Evolutionary conservation across 2,113 vertebrate species (phyloP), one percentile per base, ranked within the genome.

Genomic region (Neodontobutis hainanensis): DNA sequence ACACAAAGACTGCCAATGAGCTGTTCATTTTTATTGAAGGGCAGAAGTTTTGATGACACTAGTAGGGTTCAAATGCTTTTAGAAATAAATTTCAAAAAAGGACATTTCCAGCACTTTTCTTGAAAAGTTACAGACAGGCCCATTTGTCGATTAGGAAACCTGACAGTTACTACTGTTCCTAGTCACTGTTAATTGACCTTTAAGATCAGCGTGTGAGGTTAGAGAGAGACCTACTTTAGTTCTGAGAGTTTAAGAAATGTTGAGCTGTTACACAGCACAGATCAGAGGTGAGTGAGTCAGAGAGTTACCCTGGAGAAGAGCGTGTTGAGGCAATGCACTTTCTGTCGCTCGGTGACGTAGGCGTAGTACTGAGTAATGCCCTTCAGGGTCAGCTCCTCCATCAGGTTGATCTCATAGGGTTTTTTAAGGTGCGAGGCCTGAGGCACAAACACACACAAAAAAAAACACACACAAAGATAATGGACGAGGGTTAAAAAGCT

Each of bases 361-460:
- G 93, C 93, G 40, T 93, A 94, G 88, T 86, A 94, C 87, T 94
- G 93, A 56, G 91, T 93, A 49, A 94, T 94, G 82, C 93, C 93
- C 81, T 94, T 94, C 78, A 94, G 82, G n/a, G 93, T 94, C 71
- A 94, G 87, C 74, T 94, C 93, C 85, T 94, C 93, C 93, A 94
- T 94, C 87, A 94, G 86, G 87, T 94, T 94, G 32, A 94, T 94
- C 89, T 94, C 93, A 9, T 94, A 94, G 44, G 93, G 93, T 72
- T 94, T 94, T 81, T 91, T 87, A 10, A 93, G 88, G 70, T 94
- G 91, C 75, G 92, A 93, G 49, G 78, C 70, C 93, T 94, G 44
- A 2, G 78, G 58, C 8, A 49, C 50, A 15, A 16, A 78, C 19
- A 77, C 3, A 59, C 0, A 27, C 42, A 16, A 11, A 11, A 16